Conservation (phyloP, 2,113 vertebrate species). For the Hippocampus abdominalis region DNA sequence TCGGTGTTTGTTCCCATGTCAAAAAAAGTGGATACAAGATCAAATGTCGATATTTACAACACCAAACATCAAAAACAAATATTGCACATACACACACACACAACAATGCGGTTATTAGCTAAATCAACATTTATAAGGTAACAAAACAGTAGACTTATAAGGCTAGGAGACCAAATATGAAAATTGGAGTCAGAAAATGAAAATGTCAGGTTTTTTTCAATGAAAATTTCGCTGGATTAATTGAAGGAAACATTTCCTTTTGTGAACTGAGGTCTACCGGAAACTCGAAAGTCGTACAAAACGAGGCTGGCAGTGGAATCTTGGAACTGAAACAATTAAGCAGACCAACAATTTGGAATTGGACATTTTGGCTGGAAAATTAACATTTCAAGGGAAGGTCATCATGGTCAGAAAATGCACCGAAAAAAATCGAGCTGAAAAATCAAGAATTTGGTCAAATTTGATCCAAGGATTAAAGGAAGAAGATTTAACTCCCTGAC, state of each 20-base stretch:
- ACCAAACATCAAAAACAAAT: conserved; percentile 80
- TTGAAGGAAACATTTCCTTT: not conserved
- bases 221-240: not conserved
- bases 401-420: no score
- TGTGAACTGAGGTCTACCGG: no score
- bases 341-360: no score
- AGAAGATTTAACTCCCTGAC: no score
- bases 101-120: conserved; percentile 27
- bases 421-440: no score
- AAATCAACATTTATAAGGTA: conserved; percentile 16
- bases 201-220: conserved; percentile 43
- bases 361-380: no score
- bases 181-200: conserved; percentile 40
- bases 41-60: conserved; percentile 93
- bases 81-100: conserved; percentile 70
- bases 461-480: no score
- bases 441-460: no score
- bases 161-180: conserved; percentile 8
- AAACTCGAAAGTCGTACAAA: not conserved
- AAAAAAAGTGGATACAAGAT: conserved; percentile 75
- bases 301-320: not conserved
- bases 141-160: not conserved
- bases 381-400: no score
- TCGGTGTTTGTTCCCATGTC: no score
- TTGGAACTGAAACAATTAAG: not conserved